phyloP scores from a whole-genome alignment of 1,140 invertebrate species.

The Babylonia areolata region DNA sequence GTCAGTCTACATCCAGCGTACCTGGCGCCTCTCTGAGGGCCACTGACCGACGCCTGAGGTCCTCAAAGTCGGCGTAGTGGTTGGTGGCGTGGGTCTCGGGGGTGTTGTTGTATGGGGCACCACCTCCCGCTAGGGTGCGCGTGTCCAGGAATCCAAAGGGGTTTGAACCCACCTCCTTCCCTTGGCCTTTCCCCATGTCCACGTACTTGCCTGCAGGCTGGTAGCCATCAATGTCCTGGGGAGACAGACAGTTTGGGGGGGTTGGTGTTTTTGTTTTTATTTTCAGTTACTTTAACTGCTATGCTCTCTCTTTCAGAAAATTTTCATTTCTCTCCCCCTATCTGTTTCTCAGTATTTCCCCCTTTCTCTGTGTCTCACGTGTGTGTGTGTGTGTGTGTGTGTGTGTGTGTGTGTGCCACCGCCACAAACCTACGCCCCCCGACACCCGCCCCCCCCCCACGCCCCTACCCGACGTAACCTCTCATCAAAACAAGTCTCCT shows the following conservation, averaged over 20 bases:
- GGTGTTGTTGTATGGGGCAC: not conserved
- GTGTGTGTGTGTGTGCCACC: no score
- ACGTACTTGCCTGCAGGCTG: not conserved
- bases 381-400: no score
- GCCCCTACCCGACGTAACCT: no score
- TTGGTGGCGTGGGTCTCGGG: not conserved
- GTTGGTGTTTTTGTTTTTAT: no score
- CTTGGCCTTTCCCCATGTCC: not conserved
- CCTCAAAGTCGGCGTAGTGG: constrained; percentile 15
- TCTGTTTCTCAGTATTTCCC: not conserved
- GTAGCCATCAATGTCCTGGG: not conserved
- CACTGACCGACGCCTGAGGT: constrained; percentile 9
- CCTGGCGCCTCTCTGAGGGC: not conserved
- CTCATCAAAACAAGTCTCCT: not conserved
- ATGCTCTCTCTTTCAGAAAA: no score
- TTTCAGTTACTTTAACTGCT: no score
- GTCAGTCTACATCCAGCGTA: not conserved
- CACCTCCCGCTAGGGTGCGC: not conserved
- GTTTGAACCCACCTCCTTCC: not conserved
- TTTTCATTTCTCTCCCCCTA: not conserved
- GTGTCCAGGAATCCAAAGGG: not conserved
- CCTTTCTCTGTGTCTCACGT: no score
- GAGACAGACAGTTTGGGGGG: no score
- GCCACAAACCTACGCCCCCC: no score
- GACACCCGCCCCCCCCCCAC: no score